Evolutionary conservation across 2,888 invertebrate genomes (phyloP).

Genomic region (Synergus gifuensis): DNA sequence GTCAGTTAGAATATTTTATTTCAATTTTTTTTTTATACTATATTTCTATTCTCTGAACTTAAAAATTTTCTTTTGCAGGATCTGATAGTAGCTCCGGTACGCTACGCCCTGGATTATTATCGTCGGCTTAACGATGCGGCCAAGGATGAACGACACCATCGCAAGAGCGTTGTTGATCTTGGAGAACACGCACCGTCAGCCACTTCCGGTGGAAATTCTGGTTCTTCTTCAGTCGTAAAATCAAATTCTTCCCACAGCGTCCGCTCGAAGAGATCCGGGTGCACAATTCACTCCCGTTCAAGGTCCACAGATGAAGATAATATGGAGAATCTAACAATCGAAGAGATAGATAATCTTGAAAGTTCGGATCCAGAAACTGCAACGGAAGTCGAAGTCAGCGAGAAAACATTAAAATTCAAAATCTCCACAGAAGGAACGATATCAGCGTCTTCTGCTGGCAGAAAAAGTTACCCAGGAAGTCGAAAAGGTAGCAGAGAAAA

Average conservation of each 20-base stretch:
- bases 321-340: slow-evolving; percentile 73
- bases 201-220: slow-evolving; percentile 54
- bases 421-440: slow-evolving; percentile 85
- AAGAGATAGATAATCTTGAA: slow-evolving; percentile 79
- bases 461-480: slow-evolving; percentile 85
- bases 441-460: slow-evolving; percentile 73
- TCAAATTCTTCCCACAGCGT: slow-evolving; percentile 76
- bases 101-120: slow-evolving; percentile 82
- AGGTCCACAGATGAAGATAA: slow-evolving; percentile 73
- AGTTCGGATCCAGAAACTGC: slow-evolving; percentile 84
- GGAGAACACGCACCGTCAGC: slow-evolving; percentile 65
- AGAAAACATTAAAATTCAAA: slow-evolving; percentile 87
- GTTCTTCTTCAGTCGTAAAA: slow-evolving; percentile 66
- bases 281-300: slow-evolving; percentile 72
- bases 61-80: slow-evolving; percentile 76
- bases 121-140: slow-evolving; percentile 82
- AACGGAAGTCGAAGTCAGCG: slow-evolving; percentile 86
- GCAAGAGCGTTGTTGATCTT: slow-evolving; percentile 79
- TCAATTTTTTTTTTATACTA: neutral
- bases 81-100: slow-evolving; percentile 82
- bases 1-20: neutral
- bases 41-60: neutral
- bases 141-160: slow-evolving; percentile 81
- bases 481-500: slow-evolving; percentile 85
- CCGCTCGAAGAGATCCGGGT: slow-evolving; percentile 77